A percentile compares a stretch with the other conserved stretches of the same genome.
phyloP scores from a whole-genome alignment of 2,888 invertebrate genomes.

The Flexamia atlantica region DNA sequence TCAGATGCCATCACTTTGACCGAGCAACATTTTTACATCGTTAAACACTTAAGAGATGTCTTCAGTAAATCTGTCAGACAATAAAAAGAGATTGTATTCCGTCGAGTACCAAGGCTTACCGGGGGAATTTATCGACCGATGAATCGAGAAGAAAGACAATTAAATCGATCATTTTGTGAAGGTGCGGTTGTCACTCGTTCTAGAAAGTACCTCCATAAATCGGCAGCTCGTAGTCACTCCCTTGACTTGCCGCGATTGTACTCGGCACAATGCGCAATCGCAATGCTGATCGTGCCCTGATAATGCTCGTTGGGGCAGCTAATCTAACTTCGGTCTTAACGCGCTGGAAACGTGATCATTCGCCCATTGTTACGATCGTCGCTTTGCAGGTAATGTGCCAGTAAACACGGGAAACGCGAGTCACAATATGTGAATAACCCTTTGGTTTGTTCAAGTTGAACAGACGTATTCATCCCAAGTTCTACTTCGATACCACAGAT shows the following conservation, averaged over 20 bases:
- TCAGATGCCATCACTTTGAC: too few relatives aligned
- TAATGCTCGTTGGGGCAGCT: background rate
- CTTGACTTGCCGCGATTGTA: constrained; percentile 29
- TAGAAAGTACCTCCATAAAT: constrained; percentile 33
- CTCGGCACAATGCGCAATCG: constrained; percentile 35
- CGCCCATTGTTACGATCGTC: constrained; percentile 12
- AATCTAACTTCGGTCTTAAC: background rate
- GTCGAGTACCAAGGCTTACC: background rate
- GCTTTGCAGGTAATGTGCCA: background rate
- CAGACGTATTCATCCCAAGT: too few relatives aligned
- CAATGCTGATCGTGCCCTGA: constrained; percentile 29
- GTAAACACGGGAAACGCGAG: background rate
- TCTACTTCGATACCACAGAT: too few relatives aligned
- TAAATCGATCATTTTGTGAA: constrained; percentile 32
- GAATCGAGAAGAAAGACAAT: constrained; percentile 17
- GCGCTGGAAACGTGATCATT: constrained; percentile 26
- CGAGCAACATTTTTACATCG: too few relatives aligned
- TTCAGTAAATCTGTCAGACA: too few relatives aligned
- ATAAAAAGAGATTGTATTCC: too few relatives aligned
- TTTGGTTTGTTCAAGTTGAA: too few relatives aligned
- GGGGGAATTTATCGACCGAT: background rate
- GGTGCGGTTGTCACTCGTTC: constrained; percentile 20
- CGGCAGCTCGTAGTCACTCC: constrained; percentile 35
- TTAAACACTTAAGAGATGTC: too few relatives aligned
- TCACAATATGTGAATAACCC: too few relatives aligned